Evolutionary conservation across 2,113 vertebrate genomes (phyloP).

Genomic region (Diphyllodes magnificus): DNA sequence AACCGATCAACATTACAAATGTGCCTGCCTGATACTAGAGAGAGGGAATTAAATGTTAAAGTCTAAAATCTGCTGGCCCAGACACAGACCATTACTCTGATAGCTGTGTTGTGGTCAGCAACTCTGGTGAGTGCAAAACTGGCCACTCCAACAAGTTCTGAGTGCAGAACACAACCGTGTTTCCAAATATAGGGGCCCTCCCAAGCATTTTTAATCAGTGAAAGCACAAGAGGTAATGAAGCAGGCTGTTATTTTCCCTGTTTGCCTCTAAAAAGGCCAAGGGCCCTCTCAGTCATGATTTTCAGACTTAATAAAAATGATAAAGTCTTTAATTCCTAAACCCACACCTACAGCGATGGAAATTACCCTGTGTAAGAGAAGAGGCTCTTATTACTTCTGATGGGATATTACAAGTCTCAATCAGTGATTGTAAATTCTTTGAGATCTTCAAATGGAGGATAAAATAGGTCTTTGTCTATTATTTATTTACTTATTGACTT

Average conservation of each 20-base stretch:
- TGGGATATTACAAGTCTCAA: conserved; percentile 1
- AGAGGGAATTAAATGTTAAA: not conserved
- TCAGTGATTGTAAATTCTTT: conserved; percentile 24
- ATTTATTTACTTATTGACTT: conserved; percentile 64
- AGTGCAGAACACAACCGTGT: not conserved
- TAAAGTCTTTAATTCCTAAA: not conserved
- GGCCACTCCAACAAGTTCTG: not conserved
- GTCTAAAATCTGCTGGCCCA: not conserved
- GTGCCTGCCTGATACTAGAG: not conserved
- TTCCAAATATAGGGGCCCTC: not conserved
- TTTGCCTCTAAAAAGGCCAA: not conserved
- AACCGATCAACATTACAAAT: not conserved
- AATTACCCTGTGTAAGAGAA: not conserved
- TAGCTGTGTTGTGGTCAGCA: not conserved
- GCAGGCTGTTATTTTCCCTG: not conserved
- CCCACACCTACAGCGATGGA: not conserved
- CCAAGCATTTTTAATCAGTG: not conserved
- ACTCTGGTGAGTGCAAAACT: not conserved
- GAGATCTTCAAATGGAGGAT: conserved; percentile 45
- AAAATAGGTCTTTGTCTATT: conserved; percentile 56
- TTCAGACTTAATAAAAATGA: not conserved
- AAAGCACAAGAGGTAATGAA: not conserved
- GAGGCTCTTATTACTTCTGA: not conserved
- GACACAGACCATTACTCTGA: not conserved
- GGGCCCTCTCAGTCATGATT: not conserved